phyloP scores from a whole-genome alignment of 92 coral and sea anemone genomes.

The Parazoanthus swiftii region DNA sequence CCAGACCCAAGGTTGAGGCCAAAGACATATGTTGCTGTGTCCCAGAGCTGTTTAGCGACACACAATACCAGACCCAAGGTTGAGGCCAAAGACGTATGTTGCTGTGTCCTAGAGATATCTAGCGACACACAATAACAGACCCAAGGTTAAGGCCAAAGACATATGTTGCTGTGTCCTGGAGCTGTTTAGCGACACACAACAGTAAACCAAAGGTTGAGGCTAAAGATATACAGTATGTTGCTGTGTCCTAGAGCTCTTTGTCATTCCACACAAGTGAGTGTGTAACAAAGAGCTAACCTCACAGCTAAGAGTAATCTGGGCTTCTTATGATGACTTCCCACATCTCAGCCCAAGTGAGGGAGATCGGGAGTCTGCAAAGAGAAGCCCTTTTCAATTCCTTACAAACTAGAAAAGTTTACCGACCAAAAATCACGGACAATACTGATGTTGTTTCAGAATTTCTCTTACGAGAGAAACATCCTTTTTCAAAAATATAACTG shows the following conservation, averaged over 20 bases:
- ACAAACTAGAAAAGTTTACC: no score
- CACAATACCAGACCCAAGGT: no score
- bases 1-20: no score
- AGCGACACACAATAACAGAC: no score
- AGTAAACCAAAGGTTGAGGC: no score
- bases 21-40: neutral
- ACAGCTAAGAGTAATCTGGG: conserved; percentile 34
- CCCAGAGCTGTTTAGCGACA: neutral
- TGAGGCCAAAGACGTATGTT: neutral
- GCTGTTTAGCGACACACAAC: no score
- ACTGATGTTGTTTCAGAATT: no score
- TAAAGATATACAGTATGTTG: neutral
- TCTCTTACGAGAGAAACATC: no score
- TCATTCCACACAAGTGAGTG: conserved; percentile 34
- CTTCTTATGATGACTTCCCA: conserved; percentile 40
- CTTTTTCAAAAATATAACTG: no score
- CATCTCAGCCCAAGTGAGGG: conserved; percentile 47
- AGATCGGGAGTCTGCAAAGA: conserved; percentile 41
- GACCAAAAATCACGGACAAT: no score
- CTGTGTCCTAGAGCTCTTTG: conserved; percentile 46
- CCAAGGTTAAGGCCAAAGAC: no score
- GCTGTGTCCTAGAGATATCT: conserved; percentile 34
- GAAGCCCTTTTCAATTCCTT: conserved; percentile 18
- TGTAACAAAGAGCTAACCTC: conserved; percentile 39
- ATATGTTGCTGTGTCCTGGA: no score